Conservation (phyloP, 23 tunicate genomes). For the Aplidium turbinatum region DNA sequence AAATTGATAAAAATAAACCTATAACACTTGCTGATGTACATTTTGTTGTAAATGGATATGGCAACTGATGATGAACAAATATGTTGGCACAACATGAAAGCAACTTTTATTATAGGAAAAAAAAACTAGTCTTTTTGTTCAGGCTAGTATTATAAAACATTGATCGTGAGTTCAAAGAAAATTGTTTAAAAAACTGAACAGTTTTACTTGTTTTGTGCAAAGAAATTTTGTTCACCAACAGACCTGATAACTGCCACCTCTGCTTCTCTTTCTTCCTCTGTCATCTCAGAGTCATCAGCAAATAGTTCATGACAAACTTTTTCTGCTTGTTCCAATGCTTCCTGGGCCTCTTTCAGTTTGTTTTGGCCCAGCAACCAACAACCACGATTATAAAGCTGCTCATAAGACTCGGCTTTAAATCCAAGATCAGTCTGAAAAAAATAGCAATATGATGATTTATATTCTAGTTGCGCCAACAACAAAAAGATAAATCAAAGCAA, state of each 20-base stretch:
- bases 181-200: too few species aligned
- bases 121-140: too few species aligned
- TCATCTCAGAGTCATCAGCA: constrained; percentile 62
- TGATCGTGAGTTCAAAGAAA: too few species aligned
- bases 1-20: too few species aligned
- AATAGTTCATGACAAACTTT: constrained; percentile 36
- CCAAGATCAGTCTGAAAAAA: constrained; percentile 54
- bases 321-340: constrained; percentile 50
- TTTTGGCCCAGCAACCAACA: constrained; percentile 66
- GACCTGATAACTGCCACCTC: constrained; percentile 67
- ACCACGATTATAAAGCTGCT: constrained; percentile 76
- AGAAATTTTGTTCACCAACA: background rate
- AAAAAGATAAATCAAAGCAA: background rate
- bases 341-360: constrained; percentile 44
- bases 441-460: background rate
- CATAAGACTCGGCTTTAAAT: constrained; percentile 53
- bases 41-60: too few species aligned
- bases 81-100: too few species aligned
- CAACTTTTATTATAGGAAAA: too few species aligned
- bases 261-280: constrained; percentile 77
- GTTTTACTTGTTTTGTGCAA: too few species aligned
- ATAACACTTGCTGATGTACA: too few species aligned
- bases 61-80: too few species aligned
- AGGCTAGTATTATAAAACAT: too few species aligned
- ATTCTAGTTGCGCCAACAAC: background rate